Evolutionary conservation across 2,113 vertebrate species (phyloP).

Genomic region (Toxostoma redivivum): DNA sequence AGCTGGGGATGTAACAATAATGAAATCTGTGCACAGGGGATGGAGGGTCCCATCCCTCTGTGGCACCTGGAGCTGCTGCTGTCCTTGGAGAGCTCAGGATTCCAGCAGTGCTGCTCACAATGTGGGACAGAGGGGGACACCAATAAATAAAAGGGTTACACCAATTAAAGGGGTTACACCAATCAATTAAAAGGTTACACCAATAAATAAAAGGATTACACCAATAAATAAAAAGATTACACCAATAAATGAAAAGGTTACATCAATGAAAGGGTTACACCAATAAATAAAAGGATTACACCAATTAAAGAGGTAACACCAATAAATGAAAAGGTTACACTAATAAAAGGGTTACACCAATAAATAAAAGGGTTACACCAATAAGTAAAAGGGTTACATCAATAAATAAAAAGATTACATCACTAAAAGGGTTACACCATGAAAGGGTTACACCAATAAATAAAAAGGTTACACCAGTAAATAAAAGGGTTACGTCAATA

Average conservation of each 20-base stretch:
- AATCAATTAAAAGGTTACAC: not conserved
- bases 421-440: not conserved
- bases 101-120: not conserved
- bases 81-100: fast-evolving
- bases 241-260: not conserved
- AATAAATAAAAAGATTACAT: not conserved
- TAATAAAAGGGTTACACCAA: not conserved
- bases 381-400: not conserved
- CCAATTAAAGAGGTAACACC: too few relatives aligned
- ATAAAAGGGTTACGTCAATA: too few relatives aligned
- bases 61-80: not conserved
- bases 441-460: not conserved
- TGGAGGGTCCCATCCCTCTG: not conserved
- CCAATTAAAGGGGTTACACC: not conserved
- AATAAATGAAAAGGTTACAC: too few relatives aligned
- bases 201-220: not conserved
- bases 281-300: too few relatives aligned
- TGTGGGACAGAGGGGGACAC: too few relatives aligned
- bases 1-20: not conserved
- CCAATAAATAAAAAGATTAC: not conserved
- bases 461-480: not conserved
- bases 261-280: not conserved
- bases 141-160: not conserved
- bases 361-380: not conserved
- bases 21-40: not conserved